Base-by-base conservation (phyloP, 1,140 invertebrate species). In the Drosophila repleta region DNA sequence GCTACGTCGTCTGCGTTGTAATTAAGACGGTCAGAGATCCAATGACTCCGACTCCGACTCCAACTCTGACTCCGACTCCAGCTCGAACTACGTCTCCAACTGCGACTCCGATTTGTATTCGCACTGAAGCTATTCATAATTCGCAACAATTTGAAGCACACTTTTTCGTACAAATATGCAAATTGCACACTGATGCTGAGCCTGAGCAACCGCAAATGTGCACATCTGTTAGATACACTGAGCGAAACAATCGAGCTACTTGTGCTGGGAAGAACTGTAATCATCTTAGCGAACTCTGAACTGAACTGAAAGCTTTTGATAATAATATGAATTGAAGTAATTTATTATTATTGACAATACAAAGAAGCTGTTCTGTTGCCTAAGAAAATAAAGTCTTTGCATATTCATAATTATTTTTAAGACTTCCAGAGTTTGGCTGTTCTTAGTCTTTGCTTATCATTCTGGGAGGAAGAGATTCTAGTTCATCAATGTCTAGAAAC, bases 81-180 rank as follows among this genome's bases (percentile, higher is more conserved):
- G 29, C 4, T 32, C 29, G 29, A 32, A 24, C 56, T 61, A 11
- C 11, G 4, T 62, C 43, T 29, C 32, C 17, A 8, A 24, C 49
- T 24, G 17, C 20, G n/a, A 61, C 26, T 24, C 26, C 11, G 6
- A 37, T 21, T 58, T 29, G 29, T 20, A 43, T 24, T 45, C 41
- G 21, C 67, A 69, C 43, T 65, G 53, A 60, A 75, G 52, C 56
- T 45, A 53, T 39, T 49, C 35, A 55, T 67, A 68, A 76, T 64
- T 62, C 24, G 48, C 74, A 55, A 49, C 56, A 65, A 77, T 75
- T 70, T 32, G 29, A 41, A 43, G 58, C 73, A 71, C 57, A 45
- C 52, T 69, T 77, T 73, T 73, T 49, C 29, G 43, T n/a, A 43
- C n/a, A 76, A 76, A 60, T 70, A 87, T 88, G 83, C 56, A 87